Evolutionary conservation across 2,888 invertebrate genomes (phyloP), one percentile per base, ranked within the genome.

Genomic region (Boloria selene): DNA sequence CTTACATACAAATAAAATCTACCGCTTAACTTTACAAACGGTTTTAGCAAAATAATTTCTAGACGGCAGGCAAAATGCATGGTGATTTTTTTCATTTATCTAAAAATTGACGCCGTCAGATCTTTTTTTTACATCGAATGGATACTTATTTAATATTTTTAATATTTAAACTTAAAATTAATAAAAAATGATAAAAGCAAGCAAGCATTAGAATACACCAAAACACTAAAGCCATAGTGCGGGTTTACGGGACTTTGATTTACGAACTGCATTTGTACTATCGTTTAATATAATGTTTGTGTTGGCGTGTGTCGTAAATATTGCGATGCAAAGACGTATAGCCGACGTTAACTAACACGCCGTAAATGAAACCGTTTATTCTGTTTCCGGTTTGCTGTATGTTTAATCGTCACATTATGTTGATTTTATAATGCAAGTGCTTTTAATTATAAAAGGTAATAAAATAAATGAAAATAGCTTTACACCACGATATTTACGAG

Each of bases 291-390:
- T 56, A 31, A 51, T 50, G 54, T 65, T 50, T 16, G 65, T 56
- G 61, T 55, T 65, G 51, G 31, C 44, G 17, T 49, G 31, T 61
- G 55, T 56, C 56, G 61, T 65, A 65, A 61, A 65, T 65, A 61
- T 54, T 65, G 50, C 55, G 49, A 65, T 38, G 51, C 44, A 18
- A 44, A 55, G 47, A 22, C 54, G 62, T 61, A 55, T 50, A 38
- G 49, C 45, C 50, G 54, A 51, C 56, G 56, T 50, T 58, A 58
- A 64, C 64, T 56, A 58, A 64, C 64, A 22, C 16, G 31, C 45
- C 45, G 59, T 64, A 64, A 64, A 52, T 52, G 58, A 44, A 44
- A 51, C 31, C 52, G 58, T 47, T 52, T 51, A 22, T 56, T 59
- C 49, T 51, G 22, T 58, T 64, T 58, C 45, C 31, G 44, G 42